Conservation (phyloP, 1,140 invertebrate species). For the Drosophila lini region DNA sequence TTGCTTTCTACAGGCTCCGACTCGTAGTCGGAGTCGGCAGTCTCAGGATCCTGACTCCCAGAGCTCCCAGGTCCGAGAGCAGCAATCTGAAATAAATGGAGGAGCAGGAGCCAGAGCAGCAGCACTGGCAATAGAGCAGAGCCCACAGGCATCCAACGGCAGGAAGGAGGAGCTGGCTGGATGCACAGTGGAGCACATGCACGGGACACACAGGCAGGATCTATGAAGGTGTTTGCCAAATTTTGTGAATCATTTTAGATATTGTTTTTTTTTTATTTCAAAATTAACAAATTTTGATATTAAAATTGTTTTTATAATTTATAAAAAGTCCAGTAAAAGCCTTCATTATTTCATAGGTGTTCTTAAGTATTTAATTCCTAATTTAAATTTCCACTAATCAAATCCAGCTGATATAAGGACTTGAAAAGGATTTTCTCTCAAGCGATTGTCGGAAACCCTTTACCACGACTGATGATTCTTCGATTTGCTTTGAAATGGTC, state of each 20-base stretch:
- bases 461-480: background rate
- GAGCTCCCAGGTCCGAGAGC: slow-evolving; percentile 10
- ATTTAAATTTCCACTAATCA: no score
- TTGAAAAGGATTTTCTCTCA: no score
- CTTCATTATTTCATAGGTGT: no score
- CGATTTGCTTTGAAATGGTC: background rate
- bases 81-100: slow-evolving; percentile 64
- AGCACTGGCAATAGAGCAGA: slow-evolving; percentile 49
- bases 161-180: slow-evolving; percentile 17
- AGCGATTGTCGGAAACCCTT: no score
- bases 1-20: slow-evolving; percentile 69
- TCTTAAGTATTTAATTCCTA: no score
- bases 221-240: background rate
- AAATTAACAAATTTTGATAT: no score
- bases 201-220: background rate
- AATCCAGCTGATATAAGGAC: no score
- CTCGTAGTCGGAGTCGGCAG: slow-evolving; percentile 1
- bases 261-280: no score
- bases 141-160: slow-evolving; percentile 65
- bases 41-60: slow-evolving; percentile 11
- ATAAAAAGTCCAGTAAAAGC: no score
- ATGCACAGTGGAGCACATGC: slow-evolving; percentile 6
- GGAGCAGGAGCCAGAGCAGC: slow-evolving; percentile 24
- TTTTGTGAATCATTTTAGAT: no score
- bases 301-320: no score